These are phyloP conservation scores for Helostoma temminkii DNA, from an alignment of 2,797 vertebrate genomes.

Conservation along the genomic window DNA sequence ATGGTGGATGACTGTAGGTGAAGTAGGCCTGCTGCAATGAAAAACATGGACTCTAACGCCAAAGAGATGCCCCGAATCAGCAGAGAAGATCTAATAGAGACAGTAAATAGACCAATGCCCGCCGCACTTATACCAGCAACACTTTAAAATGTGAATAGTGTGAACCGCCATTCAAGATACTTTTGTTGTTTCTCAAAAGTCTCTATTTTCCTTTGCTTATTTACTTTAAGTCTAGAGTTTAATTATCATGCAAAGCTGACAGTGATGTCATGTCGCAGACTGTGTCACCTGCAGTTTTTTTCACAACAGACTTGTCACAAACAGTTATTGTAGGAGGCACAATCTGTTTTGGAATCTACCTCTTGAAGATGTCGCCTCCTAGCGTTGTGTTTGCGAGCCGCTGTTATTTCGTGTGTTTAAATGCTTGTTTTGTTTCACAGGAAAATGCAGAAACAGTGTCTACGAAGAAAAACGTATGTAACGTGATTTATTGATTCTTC, in stretches of 20 bases:
- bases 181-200: too few relatives aligned
- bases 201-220: too few relatives aligned
- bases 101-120: too few relatives aligned
- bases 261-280: constrained; percentile 1
- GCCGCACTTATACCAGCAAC: too few relatives aligned
- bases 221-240: too few relatives aligned
- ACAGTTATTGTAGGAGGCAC: neutral
- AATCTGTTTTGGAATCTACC: neutral
- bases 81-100: too few relatives aligned
- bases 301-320: constrained; percentile 3
- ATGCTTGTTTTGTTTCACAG: constrained; percentile 75
- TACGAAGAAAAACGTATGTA: constrained; percentile 83
- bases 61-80: too few relatives aligned
- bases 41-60: too few relatives aligned
- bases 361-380: constrained; percentile 68
- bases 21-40: neutral
- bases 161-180: too few relatives aligned
- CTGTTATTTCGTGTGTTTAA: neutral
- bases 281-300: constrained; percentile 16
- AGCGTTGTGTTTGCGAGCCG: constrained; percentile 29
- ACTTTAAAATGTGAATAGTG: too few relatives aligned
- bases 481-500: neutral
- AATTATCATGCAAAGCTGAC: neutral
- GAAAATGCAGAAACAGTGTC: constrained; percentile 80
- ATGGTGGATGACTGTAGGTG: too few relatives aligned